Base-by-base conservation (phyloP, 2,113 vertebrate species). In the Myotis brandtii region DNA sequence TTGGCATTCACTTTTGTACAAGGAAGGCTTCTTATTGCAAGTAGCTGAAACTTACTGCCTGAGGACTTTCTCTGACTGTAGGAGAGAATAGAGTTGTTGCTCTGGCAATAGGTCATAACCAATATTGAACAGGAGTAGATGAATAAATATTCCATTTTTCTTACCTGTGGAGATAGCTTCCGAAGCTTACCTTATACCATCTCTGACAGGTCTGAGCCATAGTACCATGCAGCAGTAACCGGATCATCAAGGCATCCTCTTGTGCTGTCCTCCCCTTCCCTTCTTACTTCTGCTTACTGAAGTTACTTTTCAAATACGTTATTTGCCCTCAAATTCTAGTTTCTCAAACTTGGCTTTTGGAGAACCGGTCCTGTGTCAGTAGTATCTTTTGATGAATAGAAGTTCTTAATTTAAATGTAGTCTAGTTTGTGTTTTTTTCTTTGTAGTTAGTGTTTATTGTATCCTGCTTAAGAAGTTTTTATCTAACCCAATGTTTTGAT, bases 251-350 rank as follows among this genome's bases (percentile, higher is more conserved):
- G 64, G 66, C 9, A 46, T 75, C 17, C 67, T 75, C 6, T 46
- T 37, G 46, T 56, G 23, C 23, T 87, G 18, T 66, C 23, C 40
- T 86, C 69, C n/a, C 10, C 16, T 91, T 50, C 40, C 32, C 12
- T 93, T 52, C 7, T 69, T 46, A 30, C 52, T 87, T 73, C 23
- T 18, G 64, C 37, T 66, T 87, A 21, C 11, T 66, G 23, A 76
- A 81, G 46, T 86, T 54, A 46, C 30, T 87, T 87, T 91, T 91
- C 34, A 80, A 91, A 64, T 72, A 73, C 62, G 54, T 73, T 64
- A 81, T 81, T 62, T 90, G 59, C 32, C 59, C 30, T 89, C 48
- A 89, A 89, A 89, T 89, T 94, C 56, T 89, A 70, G 52, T 90
- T 79, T 90, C 50, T 70, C 62, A 30, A 75, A 94, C 23, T 56